Evolutionary conservation across 2,113 vertebrate species (phyloP), one percentile per base, ranked within the genome.

Genomic region (Colossoma macropomum): DNA sequence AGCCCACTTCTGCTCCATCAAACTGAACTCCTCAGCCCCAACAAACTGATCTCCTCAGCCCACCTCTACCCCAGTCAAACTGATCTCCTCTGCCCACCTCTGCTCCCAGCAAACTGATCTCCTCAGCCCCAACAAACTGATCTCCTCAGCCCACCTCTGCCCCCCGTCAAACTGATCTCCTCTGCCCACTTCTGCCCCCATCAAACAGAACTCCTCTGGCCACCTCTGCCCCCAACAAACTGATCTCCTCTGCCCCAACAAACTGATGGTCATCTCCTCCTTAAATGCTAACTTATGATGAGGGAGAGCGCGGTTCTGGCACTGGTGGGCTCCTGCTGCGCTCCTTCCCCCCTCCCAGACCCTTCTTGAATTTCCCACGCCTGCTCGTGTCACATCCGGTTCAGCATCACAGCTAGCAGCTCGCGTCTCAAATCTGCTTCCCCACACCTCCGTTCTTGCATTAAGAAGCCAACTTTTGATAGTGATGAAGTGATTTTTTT

Each of bases 331-430:
- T n/a, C 38, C 3, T 66, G 21, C 28, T 66, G 28, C 16, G 66
- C 34, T 71, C 38, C 56, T 77, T 52, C 59, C 25, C 52, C 21
- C 80, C 78, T 81, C 59, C 72, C 80, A 81, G 34, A 48, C 69
- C 54, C 79, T 81, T 88, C 90, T 95, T 93, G 82, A 94, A 95
- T 93, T 93, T 93, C 93, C 93, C 95, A 94, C 94, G 90, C 94
- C 91, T 65, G 81, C 75, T 77, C 94, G 93, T 95, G 95, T 96
- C 95, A 96, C 93, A 95, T 96, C 95, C 95, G 94, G 88, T 90
- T 87, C 87, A 87, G 87, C 76, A 79, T 77, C 77, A 82, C 82
- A 66, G 93, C 86, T 89, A 90, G 90, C 90, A 87, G 85, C 89
- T 88, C 79, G 89, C 92, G 88, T 84, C 90, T 86, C 79, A 89